These are phyloP conservation scores for Melanocharis versteri DNA, from an alignment of 2,113 vertebrate species.

Conservation along the genomic window DNA sequence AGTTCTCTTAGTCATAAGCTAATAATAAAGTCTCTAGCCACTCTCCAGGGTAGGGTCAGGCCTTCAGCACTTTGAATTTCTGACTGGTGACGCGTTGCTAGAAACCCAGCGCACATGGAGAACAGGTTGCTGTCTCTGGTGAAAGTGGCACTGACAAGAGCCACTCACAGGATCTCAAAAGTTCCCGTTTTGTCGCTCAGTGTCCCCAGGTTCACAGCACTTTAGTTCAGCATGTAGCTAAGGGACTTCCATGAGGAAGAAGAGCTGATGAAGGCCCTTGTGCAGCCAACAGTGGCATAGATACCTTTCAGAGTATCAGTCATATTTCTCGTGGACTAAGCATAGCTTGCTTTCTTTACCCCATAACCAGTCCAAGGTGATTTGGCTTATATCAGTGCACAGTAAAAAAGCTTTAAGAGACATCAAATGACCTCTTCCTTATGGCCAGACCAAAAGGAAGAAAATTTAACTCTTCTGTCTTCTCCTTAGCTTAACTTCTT, in stretches of 20 bases:
- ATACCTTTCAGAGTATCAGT: not conserved
- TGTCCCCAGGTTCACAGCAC: not conserved
- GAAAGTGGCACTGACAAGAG: not conserved
- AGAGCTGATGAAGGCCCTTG: not conserved
- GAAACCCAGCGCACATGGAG: not conserved
- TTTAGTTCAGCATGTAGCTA: not conserved
- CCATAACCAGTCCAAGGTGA: not conserved
- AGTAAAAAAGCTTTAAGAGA: not conserved
- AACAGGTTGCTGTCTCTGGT: not conserved
- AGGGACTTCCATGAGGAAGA: not conserved
- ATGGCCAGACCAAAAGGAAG: not conserved
- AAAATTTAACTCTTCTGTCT: not conserved
- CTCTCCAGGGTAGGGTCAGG: not conserved
- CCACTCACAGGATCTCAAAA: not conserved
- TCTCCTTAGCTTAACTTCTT: not conserved
- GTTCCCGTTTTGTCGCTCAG: not conserved
- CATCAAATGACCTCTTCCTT: not conserved
- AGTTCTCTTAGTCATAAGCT: not conserved
- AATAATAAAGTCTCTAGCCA: constrained; percentile 2
- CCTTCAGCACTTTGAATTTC: not conserved
- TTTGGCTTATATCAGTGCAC: not conserved
- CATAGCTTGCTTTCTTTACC: not conserved
- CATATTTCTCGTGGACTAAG: not conserved
- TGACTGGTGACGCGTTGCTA: rapidly evolving
- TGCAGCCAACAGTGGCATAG: not conserved